Base-by-base conservation (phyloP, 2,797 vertebrate genomes). In the Urophycis tenuis region DNA sequence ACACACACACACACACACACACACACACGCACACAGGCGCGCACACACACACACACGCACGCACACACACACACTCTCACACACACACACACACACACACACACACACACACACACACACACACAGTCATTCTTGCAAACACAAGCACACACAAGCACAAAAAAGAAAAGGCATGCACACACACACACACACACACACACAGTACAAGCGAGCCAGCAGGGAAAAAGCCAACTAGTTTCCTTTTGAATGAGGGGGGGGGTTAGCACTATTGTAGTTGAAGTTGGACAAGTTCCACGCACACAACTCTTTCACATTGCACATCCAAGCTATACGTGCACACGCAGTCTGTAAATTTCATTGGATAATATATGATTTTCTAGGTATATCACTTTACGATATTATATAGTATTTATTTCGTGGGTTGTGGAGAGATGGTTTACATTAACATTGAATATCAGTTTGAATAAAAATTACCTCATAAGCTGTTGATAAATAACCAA, bases 181-280 rank as follows among this genome's bases (percentile, higher is more conserved):
- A 22, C 39, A 53, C 41, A 74, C 39, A n/a, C n/a, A n/a, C 41
- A 74, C 73, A 31, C 39, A 75, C 30, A 67, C 74, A 14, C 33
- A 77, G 74, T 81, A 82, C 81, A 60, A 80, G 80, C 75, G 35
- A 76, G 77, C 78, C 35, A 82, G 75, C 64, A 77, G 76, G 60
- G 75, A 80, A 79, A 81, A 80, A 86, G 80, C 83, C 75, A 81
- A 79, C 83, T 78, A 84, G 81, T 86, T 89, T 89, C 87, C 82
- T 85, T 88, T 78, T 87, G 81, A 85, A 81, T 49, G 31, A 81
- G 78, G 30, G 36, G 34, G 73, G 83, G 77, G 35, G 8, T 29
- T 74, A 82, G 71, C 36, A 75, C 30, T 39, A 49, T 53, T 77
- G 75, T 76, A 72, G 73, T 19, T 71, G 79, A 75, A 78, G 74